A percentile compares a stretch with the other conserved stretches of the same genome.
These are phyloP conservation scores for Trematomus loennbergii DNA, from an alignment of 2,113 vertebrate species.

Conservation along the genomic window DNA sequence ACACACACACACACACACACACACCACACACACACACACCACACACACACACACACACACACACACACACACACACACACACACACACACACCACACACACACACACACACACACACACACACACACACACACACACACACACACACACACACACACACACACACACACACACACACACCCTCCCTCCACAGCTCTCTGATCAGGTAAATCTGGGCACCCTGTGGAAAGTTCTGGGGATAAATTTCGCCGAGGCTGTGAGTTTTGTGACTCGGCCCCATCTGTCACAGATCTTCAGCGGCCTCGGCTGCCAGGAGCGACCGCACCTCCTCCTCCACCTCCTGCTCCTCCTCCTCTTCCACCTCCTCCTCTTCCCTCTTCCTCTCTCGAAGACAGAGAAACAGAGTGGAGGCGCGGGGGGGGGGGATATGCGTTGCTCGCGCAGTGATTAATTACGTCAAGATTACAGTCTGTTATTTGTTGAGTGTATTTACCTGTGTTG, in stretches of 20 bases:
- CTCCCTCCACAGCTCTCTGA: conserved; percentile 83
- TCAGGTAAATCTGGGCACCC: conserved; percentile 98
- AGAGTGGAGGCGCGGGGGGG: conserved; percentile 17
- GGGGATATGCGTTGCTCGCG: conserved; percentile 3
- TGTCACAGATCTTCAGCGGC: conserved; percentile 94
- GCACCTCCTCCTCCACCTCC: conserved; percentile 84
- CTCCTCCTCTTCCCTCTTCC: conserved; percentile 1
- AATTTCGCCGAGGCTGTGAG: conserved; percentile 93
- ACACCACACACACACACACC: no score
- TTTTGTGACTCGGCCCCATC: conserved; percentile 96
- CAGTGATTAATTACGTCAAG: conserved; percentile 38
- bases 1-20: no score
- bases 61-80: no score
- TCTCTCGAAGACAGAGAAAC: conserved; percentile 12
- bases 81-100: conserved; percentile 17
- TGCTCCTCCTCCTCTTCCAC: conserved; percentile 29
- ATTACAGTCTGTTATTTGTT: conserved; percentile 30
- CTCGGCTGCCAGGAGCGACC: conserved; percentile 91
- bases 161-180: conserved; percentile 24
- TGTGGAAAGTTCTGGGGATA: conserved; percentile 93
- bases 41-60: no score
- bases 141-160: conserved; percentile 20
- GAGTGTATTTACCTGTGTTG: conserved; percentile 54
- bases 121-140: conserved; percentile 25
- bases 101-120: conserved; percentile 28